A percentile compares a stretch with the other conserved stretches of the same genome.
These are phyloP conservation scores for Meloidogyne chitwoodi DNA, from an alignment of 1,140 invertebrate species.

Conservation along the genomic window DNA sequence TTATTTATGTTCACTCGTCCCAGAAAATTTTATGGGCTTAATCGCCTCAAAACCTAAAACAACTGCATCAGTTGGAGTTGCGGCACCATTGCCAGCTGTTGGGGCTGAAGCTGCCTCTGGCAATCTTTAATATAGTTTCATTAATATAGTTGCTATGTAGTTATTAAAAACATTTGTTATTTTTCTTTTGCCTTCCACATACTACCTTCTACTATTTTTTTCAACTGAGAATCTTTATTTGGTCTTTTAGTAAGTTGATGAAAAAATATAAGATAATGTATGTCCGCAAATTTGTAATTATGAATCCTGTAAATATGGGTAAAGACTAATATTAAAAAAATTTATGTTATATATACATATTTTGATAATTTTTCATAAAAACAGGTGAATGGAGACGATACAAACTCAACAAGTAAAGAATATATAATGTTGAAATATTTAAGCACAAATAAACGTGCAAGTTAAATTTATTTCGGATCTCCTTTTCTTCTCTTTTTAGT, in stretches of 20 bases:
- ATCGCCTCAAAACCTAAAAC: slow-evolving; percentile 42
- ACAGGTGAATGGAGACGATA: background rate
- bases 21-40: slow-evolving; percentile 42
- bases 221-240: background rate
- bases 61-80: slow-evolving; percentile 3
- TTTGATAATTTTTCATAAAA: background rate
- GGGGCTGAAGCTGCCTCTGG: background rate
- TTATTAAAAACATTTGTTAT: background rate
- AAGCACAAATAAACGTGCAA: background rate
- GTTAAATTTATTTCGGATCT: background rate
- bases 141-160: too few species aligned
- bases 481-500: background rate
- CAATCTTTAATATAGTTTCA: background rate
- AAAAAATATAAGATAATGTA: too few species aligned
- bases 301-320: too few species aligned
- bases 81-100: background rate
- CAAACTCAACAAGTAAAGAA: background rate
- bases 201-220: background rate
- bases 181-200: background rate
- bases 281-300: too few species aligned
- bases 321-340: too few species aligned
- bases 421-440: background rate
- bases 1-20: slow-evolving; percentile 36
- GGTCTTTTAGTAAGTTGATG: too few species aligned
- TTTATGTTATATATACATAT: too few species aligned